phyloP scores from a whole-genome alignment of 2,797 vertebrate genomes.

The Eptatretus atami region DNA sequence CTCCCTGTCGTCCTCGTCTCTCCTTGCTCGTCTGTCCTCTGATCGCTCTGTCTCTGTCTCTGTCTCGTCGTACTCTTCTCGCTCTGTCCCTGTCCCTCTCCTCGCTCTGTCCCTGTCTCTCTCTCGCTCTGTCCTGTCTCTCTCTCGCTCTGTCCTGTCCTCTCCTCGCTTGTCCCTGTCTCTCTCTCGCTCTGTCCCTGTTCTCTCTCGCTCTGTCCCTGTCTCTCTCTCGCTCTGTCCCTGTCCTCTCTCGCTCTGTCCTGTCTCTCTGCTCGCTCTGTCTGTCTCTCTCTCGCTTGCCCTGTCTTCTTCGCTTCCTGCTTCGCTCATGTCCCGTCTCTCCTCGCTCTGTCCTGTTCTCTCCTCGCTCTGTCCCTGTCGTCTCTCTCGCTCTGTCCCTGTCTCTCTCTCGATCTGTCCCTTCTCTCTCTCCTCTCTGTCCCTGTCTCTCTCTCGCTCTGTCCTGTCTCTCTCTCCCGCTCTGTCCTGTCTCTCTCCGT shows the following conservation, averaged over 20 bases:
- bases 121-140: neutral
- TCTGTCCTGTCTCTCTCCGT: neutral
- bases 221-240: neutral
- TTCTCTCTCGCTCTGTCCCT: neutral
- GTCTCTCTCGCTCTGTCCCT: neutral
- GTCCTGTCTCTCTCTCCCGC: neutral
- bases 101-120: neutral
- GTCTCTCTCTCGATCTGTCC: neutral
- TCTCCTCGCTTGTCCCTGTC: neutral
- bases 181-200: neutral
- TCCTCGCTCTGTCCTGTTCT: too few relatives aligned
- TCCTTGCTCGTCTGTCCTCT: too few relatives aligned
- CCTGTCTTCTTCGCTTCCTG: too few relatives aligned
- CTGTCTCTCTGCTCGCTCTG: too few relatives aligned
- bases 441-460: neutral
- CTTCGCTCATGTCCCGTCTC: too few relatives aligned
- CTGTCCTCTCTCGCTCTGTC: neutral
- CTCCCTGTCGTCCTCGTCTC: too few relatives aligned
- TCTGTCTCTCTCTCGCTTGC: slow-evolving; percentile 4
- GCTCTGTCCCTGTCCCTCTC: neutral
- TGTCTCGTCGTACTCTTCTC: too few relatives aligned
- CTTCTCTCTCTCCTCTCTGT: too few relatives aligned
- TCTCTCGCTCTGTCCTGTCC: neutral
- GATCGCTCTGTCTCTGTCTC: too few relatives aligned
- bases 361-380: neutral